Evolutionary conservation across 2,113 vertebrate genomes (phyloP).

Genomic region (Chloroceryle aenea): DNA sequence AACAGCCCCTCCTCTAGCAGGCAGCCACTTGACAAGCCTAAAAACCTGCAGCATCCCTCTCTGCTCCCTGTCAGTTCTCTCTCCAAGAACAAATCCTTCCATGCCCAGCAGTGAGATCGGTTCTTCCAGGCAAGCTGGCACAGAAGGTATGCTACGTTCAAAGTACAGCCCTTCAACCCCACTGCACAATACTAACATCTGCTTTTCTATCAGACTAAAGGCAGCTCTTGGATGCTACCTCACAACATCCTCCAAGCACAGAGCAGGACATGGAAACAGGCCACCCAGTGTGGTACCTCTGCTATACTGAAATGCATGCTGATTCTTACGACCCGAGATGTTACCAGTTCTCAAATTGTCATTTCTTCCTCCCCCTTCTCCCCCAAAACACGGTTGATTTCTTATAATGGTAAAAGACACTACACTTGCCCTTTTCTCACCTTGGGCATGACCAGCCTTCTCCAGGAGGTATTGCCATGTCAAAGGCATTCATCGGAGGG

Average conservation of each 20-base stretch:
- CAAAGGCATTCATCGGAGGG: background rate
- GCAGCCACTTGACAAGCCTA: background rate
- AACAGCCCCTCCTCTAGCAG: background rate
- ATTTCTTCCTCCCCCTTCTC: background rate
- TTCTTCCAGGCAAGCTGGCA: background rate
- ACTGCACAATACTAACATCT: fast-evolving
- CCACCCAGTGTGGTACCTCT: background rate
- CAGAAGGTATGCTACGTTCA: background rate
- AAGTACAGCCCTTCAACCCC: background rate
- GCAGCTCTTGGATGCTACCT: background rate
- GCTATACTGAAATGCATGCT: background rate
- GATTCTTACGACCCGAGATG: background rate
- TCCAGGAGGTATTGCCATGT: background rate
- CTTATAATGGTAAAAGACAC: background rate
- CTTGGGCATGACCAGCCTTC: background rate
- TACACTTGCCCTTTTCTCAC: background rate
- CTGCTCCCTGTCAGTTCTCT: background rate
- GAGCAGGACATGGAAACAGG: background rate
- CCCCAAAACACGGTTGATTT: background rate
- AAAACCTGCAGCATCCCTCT: background rate
- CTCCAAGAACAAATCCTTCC: background rate
- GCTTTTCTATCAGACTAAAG: background rate
- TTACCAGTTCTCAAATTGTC: background rate
- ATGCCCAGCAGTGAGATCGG: background rate
- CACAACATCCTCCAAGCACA: background rate